Evolutionary conservation across 2,888 invertebrate species (phyloP).

Genomic region (Rhagonycha fulva): DNA sequence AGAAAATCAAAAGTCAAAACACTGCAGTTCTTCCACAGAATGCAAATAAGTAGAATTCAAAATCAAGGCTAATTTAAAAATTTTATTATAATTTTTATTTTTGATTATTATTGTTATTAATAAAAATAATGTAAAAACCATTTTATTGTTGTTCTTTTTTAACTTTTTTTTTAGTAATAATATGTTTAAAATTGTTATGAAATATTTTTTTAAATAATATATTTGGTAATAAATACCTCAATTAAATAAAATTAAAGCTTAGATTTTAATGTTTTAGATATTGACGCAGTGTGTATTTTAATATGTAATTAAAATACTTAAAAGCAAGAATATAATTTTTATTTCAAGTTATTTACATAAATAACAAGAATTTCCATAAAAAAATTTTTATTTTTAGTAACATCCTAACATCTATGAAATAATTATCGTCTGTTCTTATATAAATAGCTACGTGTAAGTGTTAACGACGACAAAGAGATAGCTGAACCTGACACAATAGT

Average conservation of each 20-base stretch:
- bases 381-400: no score
- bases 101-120: not conserved
- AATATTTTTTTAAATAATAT: not conserved
- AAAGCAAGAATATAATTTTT: not conserved
- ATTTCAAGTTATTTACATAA: not conserved
- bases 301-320: not conserved
- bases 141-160: not conserved
- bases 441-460: no score
- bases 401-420: no score
- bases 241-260: not conserved
- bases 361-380: not conserved
- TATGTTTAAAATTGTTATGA: not conserved
- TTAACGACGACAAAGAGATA: no score
- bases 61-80: slow-evolving; percentile 6
- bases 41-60: slow-evolving; percentile 11
- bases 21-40: not conserved
- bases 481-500: no score
- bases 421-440: no score
- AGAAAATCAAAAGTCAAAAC: not conserved
- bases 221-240: not conserved
- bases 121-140: not conserved
- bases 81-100: not conserved
- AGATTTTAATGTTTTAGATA: not conserved
- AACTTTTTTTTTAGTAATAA: not conserved
- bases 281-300: no score